phyloP scores from a whole-genome alignment of 2,888 invertebrate genomes.

The Ophonus ardosiacus region DNA sequence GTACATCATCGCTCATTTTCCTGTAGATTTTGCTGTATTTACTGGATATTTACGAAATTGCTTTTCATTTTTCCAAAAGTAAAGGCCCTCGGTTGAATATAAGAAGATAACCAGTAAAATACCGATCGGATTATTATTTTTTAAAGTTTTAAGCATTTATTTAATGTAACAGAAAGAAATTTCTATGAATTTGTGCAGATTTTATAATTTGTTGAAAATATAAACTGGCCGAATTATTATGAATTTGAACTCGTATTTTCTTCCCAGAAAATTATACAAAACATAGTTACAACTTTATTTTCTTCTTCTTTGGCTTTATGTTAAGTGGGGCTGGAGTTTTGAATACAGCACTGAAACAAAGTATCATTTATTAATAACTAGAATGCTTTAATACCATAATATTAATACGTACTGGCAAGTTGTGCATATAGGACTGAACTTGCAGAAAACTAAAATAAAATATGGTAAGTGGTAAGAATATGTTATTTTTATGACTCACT shows the following conservation, averaged over 20 bases:
- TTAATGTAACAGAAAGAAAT: no score
- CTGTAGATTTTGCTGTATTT: no score
- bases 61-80: no score
- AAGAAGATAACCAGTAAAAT: no score
- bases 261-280: not conserved
- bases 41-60: no score
- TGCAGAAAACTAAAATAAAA: constrained; percentile 91
- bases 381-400: not conserved
- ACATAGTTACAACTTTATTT: constrained; percentile 78
- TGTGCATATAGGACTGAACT: constrained; percentile 97
- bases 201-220: no score
- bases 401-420: constrained; percentile 93
- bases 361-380: not conserved
- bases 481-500: constrained; percentile 29
- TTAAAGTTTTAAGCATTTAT: no score
- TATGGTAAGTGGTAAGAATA: not conserved
- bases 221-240: no score
- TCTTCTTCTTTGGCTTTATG: constrained; percentile 89
- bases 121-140: no score
- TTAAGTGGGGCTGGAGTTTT: constrained; percentile 91
- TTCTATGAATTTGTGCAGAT: no score
- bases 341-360: constrained; percentile 89
- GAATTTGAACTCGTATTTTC: not conserved
- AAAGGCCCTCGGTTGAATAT: no score
- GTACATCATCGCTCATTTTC: no score